phyloP scores from a whole-genome alignment of 2,888 invertebrate genomes.

The Polydrusus tereticollis region DNA sequence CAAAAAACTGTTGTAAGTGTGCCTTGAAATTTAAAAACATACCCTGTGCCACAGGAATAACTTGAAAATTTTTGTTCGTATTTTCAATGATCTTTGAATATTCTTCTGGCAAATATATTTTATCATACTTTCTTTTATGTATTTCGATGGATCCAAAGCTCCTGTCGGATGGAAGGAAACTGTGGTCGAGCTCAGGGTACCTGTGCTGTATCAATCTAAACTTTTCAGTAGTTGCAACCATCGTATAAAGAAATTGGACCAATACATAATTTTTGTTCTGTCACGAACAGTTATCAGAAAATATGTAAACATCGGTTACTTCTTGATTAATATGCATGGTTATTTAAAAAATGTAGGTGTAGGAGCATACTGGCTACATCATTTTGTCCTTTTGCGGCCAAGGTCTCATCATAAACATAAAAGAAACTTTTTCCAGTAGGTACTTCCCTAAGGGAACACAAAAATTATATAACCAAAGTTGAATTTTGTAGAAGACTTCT shows the following conservation, averaged over 20 bases:
- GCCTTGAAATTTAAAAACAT: slow-evolving; percentile 31
- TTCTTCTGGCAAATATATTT: too few species aligned
- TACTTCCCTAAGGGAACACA: slow-evolving; percentile 50
- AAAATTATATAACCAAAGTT: slow-evolving; percentile 51
- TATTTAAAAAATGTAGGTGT: slow-evolving; percentile 43
- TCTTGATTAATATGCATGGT: slow-evolving; percentile 20
- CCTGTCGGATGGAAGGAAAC: not conserved
- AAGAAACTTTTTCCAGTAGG: slow-evolving; percentile 43
- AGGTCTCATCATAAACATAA: slow-evolving; percentile 48
- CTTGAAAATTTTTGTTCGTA: slow-evolving; percentile 27
- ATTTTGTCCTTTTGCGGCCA: slow-evolving; percentile 42
- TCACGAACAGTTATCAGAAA: slow-evolving; percentile 50
- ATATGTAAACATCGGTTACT: slow-evolving; percentile 43
- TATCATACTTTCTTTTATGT: not conserved
- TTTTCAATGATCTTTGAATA: slow-evolving; percentile 24
- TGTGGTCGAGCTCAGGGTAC: not conserved
- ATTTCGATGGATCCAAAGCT: not conserved
- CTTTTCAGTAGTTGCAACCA: slow-evolving; percentile 21
- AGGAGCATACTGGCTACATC: slow-evolving; percentile 45
- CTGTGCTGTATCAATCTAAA: slow-evolving; percentile 16
- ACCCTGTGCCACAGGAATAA: slow-evolving; percentile 25
- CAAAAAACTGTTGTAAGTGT: too few species aligned
- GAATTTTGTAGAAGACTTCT: slow-evolving; percentile 49
- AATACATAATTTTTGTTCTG: slow-evolving; percentile 45
- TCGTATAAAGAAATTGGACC: slow-evolving; percentile 39